phyloP scores from a whole-genome alignment of 1,140 invertebrate genomes.

The Venturia canescens region DNA sequence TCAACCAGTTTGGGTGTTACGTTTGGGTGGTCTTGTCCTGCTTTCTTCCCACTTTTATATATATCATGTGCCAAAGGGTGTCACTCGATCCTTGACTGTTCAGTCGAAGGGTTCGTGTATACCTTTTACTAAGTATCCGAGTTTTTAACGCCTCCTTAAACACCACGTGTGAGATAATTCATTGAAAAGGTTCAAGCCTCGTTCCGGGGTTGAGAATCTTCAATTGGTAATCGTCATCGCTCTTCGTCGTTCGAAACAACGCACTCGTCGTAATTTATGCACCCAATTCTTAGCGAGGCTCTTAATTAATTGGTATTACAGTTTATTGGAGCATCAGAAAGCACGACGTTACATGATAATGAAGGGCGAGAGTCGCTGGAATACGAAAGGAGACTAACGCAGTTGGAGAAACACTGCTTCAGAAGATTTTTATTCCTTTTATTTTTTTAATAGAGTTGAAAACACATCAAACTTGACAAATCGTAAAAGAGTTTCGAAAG shows the following conservation, averaged over 20 bases:
- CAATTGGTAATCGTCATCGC: background rate
- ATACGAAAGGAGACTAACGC: too few relatives aligned
- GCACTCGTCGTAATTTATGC: background rate
- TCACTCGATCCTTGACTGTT: conserved; percentile 42
- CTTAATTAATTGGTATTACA: background rate
- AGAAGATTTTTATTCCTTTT: too few relatives aligned
- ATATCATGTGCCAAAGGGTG: conserved; percentile 49
- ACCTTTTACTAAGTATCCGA: conserved; percentile 22
- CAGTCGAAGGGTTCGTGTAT: conserved; percentile 28
- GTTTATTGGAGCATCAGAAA: background rate
- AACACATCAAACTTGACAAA: too few relatives aligned
- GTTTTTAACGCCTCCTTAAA: conserved; percentile 18
- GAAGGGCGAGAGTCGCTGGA: too few relatives aligned
- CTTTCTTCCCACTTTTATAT: conserved; percentile 48
- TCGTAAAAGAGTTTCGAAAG: too few relatives aligned
- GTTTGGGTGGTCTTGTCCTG: conserved; percentile 58
- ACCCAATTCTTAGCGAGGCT: background rate
- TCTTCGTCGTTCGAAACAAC: background rate
- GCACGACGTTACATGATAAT: too few relatives aligned
- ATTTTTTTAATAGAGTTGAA: too few relatives aligned
- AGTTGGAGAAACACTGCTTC: too few relatives aligned
- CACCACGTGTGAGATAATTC: conserved; percentile 8
- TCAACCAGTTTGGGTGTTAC: conserved; percentile 67
- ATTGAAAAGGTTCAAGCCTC: conserved; percentile 45
- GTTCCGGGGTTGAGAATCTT: background rate